Percentiles rank a stretch among this genome's conserved stretches.
Evolutionary conservation across 2,113 vertebrate species (phyloP).

Genomic region (Nesogale talazaci): DNA sequence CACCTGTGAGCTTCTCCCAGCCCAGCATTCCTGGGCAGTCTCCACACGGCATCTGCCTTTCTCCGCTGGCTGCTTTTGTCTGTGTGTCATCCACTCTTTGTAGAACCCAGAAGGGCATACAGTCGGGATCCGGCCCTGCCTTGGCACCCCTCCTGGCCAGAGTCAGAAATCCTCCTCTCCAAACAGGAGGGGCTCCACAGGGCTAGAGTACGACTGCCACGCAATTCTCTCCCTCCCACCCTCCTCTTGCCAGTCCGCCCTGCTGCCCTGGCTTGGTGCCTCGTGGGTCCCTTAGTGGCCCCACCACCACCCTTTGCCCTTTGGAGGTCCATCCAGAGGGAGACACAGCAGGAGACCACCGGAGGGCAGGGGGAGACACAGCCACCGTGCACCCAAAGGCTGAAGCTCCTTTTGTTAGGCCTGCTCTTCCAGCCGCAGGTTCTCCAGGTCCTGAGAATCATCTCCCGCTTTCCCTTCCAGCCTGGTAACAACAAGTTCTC

Average conservation of each 20-base stretch:
- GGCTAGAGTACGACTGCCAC: not conserved
- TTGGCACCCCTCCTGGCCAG: not conserved
- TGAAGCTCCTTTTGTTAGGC: accelerated
- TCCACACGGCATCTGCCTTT: not conserved
- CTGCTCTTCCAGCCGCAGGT: not conserved
- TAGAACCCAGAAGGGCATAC: not conserved
- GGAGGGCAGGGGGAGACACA: not conserved
- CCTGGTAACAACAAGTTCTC: not conserved
- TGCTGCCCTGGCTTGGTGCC: not conserved
- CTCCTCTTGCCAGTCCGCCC: not conserved
- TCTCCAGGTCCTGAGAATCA: not conserved
- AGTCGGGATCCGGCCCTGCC: not conserved
- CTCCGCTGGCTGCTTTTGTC: not conserved
- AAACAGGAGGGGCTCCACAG: not conserved
- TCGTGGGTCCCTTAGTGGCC: not conserved
- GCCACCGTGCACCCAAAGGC: not conserved
- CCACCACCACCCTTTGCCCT: not conserved
- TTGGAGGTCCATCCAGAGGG: not conserved
- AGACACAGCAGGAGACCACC: not conserved
- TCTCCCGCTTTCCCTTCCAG: not conserved
- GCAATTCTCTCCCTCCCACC: not conserved
- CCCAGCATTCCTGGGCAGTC: not conserved
- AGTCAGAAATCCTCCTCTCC: not conserved
- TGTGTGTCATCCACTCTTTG: not conserved
- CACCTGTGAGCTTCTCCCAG: not conserved